Evolutionary conservation across 2,888 invertebrate species (phyloP).

Genomic region (Lissonota sp.): DNA sequence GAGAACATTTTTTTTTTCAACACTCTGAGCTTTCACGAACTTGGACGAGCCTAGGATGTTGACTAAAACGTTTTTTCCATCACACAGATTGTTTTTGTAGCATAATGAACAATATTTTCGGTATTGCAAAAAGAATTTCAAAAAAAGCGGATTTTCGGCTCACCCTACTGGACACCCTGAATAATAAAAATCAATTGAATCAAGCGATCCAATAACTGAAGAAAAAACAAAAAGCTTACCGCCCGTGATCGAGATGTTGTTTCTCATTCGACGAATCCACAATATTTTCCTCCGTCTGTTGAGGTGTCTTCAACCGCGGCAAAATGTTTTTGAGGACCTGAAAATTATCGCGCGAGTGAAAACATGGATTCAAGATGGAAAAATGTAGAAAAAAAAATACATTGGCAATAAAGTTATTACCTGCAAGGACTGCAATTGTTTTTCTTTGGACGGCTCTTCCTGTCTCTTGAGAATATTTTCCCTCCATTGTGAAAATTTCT

Average conservation of each 20-base stretch:
- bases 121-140: too few species aligned
- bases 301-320: slow-evolving; percentile 80
- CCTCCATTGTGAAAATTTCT: slow-evolving; percentile 79
- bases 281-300: slow-evolving; percentile 78
- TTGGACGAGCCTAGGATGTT: too few species aligned
- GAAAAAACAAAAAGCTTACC: slow-evolving; percentile 19
- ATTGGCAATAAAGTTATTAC: background rate
- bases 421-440: slow-evolving; percentile 78
- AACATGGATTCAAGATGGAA: background rate
- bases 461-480: slow-evolving; percentile 78
- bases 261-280: slow-evolving; percentile 38
- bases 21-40: too few species aligned
- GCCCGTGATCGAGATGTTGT: slow-evolving; percentile 40
- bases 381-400: background rate
- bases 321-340: slow-evolving; percentile 82
- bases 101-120: too few species aligned
- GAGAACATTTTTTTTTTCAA: too few species aligned
- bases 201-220: slow-evolving; percentile 33
- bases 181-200: too few species aligned
- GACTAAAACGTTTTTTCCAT: too few species aligned
- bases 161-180: too few species aligned
- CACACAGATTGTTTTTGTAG: too few species aligned
- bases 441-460: slow-evolving; percentile 77
- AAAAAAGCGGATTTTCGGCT: too few species aligned
- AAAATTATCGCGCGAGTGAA: slow-evolving; percentile 5